These are phyloP conservation scores for Acronicta psi DNA, from an alignment of 2,888 invertebrate genomes.

Conservation along the genomic window DNA sequence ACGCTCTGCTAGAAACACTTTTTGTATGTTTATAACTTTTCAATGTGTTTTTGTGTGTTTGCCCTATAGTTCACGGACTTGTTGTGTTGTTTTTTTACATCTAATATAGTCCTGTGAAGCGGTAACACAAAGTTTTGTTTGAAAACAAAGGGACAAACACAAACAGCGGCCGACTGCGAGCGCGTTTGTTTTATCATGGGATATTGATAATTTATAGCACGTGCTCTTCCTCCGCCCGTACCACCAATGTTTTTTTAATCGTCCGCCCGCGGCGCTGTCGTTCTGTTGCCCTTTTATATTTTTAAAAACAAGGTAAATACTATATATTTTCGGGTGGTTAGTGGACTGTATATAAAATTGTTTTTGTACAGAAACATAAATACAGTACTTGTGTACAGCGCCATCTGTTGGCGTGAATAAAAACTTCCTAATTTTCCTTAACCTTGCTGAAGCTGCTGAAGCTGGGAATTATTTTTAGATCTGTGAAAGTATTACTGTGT, in stretches of 20 bases:
- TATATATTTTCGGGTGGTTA: constrained; percentile 58
- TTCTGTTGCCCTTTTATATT: constrained; percentile 61
- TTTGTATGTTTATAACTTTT: constrained; percentile 47
- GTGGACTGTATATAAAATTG: constrained; percentile 41
- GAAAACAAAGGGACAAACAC: constrained; percentile 79
- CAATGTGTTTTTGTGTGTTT: constrained; percentile 37
- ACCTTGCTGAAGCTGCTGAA: constrained; percentile 4
- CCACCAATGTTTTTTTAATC: constrained; percentile 69
- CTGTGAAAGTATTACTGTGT: constrained; percentile 1
- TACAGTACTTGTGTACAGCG: constrained; percentile 34
- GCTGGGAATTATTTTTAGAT: constrained; percentile 11
- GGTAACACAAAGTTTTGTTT: constrained; percentile 70
- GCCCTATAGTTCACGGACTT: constrained; percentile 12
- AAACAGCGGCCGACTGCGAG: constrained; percentile 63
- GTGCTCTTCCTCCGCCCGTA: constrained; percentile 62
- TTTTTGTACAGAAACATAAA: constrained; percentile 21
- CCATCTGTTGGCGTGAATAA: constrained; percentile 47
- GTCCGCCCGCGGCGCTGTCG: constrained; percentile 63
- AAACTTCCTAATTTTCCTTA: constrained; percentile 9
- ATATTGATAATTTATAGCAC: constrained; percentile 86
- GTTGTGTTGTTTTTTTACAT: constrained; percentile 42
- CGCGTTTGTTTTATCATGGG: constrained; percentile 86
- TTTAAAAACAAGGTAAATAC: constrained; percentile 60
- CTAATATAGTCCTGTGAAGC: constrained; percentile 51
- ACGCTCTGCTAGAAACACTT: constrained; percentile 91